Evolutionary conservation across 2,797 vertebrate species (phyloP), one percentile per base, ranked within the genome.

Genomic region (Microtus obscurus): DNA sequence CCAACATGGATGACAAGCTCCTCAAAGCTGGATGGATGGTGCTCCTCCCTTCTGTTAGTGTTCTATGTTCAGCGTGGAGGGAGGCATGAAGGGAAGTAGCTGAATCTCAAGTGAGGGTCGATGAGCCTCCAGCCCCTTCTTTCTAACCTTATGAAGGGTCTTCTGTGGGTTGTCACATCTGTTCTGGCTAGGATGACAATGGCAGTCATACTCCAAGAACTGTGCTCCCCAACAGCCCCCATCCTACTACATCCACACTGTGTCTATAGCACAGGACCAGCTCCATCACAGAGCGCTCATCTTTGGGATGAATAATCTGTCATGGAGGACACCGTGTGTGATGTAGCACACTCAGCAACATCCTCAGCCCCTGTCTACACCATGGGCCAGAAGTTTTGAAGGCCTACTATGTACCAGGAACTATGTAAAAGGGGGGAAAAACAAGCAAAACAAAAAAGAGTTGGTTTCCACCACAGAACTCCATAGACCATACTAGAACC

Each of bases 301-400:
- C 34, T 43, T 59, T 31, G 4, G 40, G 76, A 3, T 3, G 69
- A 83, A 4, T 16, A 0, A 2, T 17, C 86, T 16, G 19, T 56
- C 0, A 0, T 2, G 53, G 87, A 51, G 10, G 25, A 10, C 0
- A 3, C 2, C 40, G 37, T 56, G 34, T 43, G 23, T 29, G 0
- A 2, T 1, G 7, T 29, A 2, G n/a, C 69, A 17, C 10, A 6
- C 63, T 53, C 1, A 23, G 31, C 69, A 40, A 37, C 11, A 0
- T 48, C 90, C 67, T 51, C 7, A 1, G 34, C 27, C 27, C 85
- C 45, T 9, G 1, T 43, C 56, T 40, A 40, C 45, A 40, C 31
- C 3, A 1, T 4, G 3, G 8, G 1, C 31, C 34, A 12, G 34
- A 12, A 43, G 59, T 37, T 12, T 31, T 7, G 17, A 91, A 95